Evolutionary conservation across 2,888 invertebrate species (phyloP), one percentile per base, ranked within the genome.

Genomic region (Papilio elwesi): DNA sequence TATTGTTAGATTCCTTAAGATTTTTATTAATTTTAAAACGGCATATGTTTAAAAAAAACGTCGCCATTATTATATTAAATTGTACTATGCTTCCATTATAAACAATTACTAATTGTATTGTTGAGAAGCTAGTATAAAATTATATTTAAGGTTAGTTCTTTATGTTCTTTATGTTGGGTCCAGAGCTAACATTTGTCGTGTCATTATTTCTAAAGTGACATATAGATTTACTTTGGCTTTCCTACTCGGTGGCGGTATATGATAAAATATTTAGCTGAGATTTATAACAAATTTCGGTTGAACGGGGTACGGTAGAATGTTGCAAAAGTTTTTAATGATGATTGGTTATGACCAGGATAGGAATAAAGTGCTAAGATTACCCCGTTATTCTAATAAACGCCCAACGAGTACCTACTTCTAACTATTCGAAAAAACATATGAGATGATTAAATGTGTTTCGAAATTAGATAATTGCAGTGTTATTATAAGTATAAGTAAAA

Each of bases 241-340:
- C n/a, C 36, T 51, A 66, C 48, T 66, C 65, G n/a, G 65, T 66
- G 65, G 51, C 65, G 65, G 52, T 51, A n/a, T 49, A 64, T 10
- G 16, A 15, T 51, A 36, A 62, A 62, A 49, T 51, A 38, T 66
- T 66, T 51, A 51, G 65, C 51, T 52, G 36, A 62, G 43, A 15
- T 66, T 65, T 66, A 26, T 13, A 51, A 66, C 7, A 62, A n/a
- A 62, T n/a, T 62, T 62, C 6, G 5, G n/a, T 62, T 62, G 43
- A 62, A 43, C 59, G 59, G 59, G 59, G 59, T 62, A 62, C 65
- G 51, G 49, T 38, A 67, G 53, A 9, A 15, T 55, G 67, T 47
- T 38, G 43, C 7, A 43, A 43, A n/a, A 51, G 11, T 36, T 36
- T 8, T 8, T 57, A 36, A 13, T 57, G 36, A 57, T 59, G 38